These are phyloP conservation scores for Patiria miniata DNA, from an alignment of 35 echinoderm and acorn worm species.

Conservation along the genomic window DNA sequence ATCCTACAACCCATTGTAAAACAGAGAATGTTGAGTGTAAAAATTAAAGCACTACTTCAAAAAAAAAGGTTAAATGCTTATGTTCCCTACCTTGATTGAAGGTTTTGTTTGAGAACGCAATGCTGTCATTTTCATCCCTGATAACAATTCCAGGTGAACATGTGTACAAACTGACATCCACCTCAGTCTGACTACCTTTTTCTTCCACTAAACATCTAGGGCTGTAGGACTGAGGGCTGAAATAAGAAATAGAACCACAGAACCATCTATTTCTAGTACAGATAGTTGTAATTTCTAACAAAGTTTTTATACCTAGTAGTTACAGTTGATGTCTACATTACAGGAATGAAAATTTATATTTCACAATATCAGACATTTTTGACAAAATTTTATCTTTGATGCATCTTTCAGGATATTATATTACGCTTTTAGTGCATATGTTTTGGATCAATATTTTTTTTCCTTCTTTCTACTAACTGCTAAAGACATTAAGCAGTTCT, in stretches of 20 bases:
- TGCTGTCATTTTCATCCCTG: slow-evolving; percentile 40
- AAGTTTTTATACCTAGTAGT: too few species aligned
- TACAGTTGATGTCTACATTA: too few species aligned
- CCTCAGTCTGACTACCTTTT: slow-evolving; percentile 49
- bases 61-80: not conserved
- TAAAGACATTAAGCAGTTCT: too few species aligned
- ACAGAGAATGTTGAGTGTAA: not conserved
- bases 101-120: slow-evolving; percentile 73
- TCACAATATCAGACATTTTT: too few species aligned
- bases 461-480: too few species aligned
- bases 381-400: too few species aligned
- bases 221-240: slow-evolving; percentile 66
- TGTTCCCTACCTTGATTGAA: slow-evolving; percentile 84
- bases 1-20: too few species aligned
- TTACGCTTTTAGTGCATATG: too few species aligned
- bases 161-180: slow-evolving; percentile 74
- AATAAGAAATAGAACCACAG: not conserved
- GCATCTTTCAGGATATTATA: too few species aligned
- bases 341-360: too few species aligned
- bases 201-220: slow-evolving; percentile 55
- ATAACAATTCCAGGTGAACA: slow-evolving; percentile 46
- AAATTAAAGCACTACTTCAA: not conserved
- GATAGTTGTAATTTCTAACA: too few species aligned
- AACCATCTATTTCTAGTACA: not conserved
- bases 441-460: too few species aligned